A percentile compares a stretch with the other conserved stretches of the same genome.
Conservation (phyloP, 53 echinoderm and acorn worm species). For the Crossaster papposus region DNA sequence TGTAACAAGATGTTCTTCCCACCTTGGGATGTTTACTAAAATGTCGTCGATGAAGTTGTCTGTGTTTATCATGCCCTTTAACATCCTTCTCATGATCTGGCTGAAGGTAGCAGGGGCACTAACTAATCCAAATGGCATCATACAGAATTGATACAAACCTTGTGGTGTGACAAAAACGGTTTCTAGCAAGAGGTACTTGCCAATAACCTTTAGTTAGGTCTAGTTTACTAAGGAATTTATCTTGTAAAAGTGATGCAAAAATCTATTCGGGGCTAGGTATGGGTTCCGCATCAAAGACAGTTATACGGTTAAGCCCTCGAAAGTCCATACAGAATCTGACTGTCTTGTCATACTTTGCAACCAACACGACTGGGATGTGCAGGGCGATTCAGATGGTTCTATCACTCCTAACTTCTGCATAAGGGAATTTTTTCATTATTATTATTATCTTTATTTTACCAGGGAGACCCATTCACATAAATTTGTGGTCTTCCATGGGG, state of each 20-base stretch:
- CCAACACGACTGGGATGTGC: slow-evolving; percentile 5
- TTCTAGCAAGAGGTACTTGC: slow-evolving; percentile 54
- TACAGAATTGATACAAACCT: slow-evolving; percentile 60
- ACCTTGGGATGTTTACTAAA: slow-evolving; percentile 60
- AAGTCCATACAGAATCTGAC: slow-evolving; percentile 27
- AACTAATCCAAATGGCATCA: slow-evolving; percentile 68
- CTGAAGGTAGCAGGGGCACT: slow-evolving; percentile 59
- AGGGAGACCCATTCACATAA: too few species aligned
- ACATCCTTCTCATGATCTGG: slow-evolving; percentile 50
- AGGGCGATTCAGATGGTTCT: slow-evolving; percentile 29
- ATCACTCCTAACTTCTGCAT: slow-evolving; percentile 42
- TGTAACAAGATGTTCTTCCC: slow-evolving; percentile 62
- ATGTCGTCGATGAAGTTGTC: slow-evolving; percentile 76
- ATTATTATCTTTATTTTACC: too few species aligned
- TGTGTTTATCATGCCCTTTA: slow-evolving; percentile 26
- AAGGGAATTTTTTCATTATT: too few species aligned
- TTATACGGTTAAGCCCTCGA: slow-evolving; percentile 13
- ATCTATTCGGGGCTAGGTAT: slow-evolving; percentile 40
- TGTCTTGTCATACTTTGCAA: not conserved
- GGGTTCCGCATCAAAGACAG: slow-evolving; percentile 43
- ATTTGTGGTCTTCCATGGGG: too few species aligned
- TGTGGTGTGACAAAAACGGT: slow-evolving; percentile 58
- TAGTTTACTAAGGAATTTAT: slow-evolving; percentile 46
- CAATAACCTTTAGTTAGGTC: slow-evolving; percentile 59
- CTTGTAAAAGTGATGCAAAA: slow-evolving; percentile 32